Evolutionary conservation across 2,797 vertebrate genomes (phyloP).

Genomic region (Hippopotamyrus pictus): DNA sequence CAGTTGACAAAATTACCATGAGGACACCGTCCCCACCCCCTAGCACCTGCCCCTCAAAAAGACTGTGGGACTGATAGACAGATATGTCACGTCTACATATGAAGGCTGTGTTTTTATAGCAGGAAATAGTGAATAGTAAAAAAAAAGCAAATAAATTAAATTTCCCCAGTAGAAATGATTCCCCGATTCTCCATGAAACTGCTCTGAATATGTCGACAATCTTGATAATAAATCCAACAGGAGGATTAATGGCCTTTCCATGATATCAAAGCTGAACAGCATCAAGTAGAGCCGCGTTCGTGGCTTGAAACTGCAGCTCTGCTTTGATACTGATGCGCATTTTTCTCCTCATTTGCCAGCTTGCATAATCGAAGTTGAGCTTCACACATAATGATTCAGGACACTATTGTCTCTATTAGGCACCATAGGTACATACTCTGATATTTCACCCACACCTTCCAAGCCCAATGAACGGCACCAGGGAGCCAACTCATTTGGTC

Average conservation of each 20-base stretch:
- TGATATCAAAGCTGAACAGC: neutral
- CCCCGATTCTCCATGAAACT: neutral
- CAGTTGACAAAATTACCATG: neutral
- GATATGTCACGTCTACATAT: neutral
- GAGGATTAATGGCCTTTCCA: neutral
- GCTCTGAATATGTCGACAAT: neutral
- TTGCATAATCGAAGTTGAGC: neutral
- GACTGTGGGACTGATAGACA: neutral
- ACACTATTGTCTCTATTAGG: neutral
- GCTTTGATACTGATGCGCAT: neutral
- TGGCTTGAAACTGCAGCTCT: neutral
- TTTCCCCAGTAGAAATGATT: neutral
- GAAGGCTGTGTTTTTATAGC: neutral
- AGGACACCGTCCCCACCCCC: neutral
- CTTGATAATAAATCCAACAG: neutral
- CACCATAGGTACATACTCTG: neutral
- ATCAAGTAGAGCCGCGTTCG: neutral
- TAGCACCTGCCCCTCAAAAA: neutral
- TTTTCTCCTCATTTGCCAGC: neutral
- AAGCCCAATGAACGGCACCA: neutral
- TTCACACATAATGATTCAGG: neutral
- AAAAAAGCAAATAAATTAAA: neutral
- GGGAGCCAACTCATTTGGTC: neutral
- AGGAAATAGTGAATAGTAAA: neutral
- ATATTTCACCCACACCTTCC: neutral